Conservation (phyloP, 2,113 vertebrate species). For the Aepyceros melampus region DNA sequence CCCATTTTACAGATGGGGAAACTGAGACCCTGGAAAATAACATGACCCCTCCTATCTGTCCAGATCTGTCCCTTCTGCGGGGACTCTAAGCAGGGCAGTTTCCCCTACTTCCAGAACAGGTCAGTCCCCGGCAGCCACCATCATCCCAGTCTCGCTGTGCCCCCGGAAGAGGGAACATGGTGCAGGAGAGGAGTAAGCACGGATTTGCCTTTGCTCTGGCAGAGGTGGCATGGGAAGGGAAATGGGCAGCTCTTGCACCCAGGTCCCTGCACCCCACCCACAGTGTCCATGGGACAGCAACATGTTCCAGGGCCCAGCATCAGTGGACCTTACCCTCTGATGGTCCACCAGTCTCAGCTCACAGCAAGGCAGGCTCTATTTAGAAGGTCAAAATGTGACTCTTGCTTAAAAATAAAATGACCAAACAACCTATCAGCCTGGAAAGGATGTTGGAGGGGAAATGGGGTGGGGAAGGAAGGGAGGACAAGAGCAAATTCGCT, state of each 20-base stretch:
- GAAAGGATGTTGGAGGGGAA: not conserved
- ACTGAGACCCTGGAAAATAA: not conserved
- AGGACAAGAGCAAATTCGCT: not conserved
- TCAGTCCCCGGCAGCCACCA: not conserved
- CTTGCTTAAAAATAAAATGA: slow-evolving; percentile 27
- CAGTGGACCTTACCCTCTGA: not conserved
- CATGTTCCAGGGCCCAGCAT: not conserved
- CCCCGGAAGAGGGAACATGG: not conserved
- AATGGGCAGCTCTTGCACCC: not conserved
- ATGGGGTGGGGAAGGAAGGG: not conserved
- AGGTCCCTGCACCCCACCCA: not conserved
- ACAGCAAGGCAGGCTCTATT: not conserved
- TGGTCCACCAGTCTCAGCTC: not conserved
- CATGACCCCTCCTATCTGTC: not conserved
- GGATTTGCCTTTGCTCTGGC: not conserved
- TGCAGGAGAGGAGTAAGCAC: not conserved
- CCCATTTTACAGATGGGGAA: slow-evolving; percentile 3
- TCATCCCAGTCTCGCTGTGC: not conserved
- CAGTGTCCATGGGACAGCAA: not conserved
- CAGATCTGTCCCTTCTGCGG: not conserved
- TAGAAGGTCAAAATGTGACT: not conserved
- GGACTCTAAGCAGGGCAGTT: not conserved
- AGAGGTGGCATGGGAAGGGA: not conserved
- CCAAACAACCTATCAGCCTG: slow-evolving; percentile 7
- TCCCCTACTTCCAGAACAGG: not conserved